Base-by-base conservation (phyloP, 1,140 invertebrate species). In the Macrobrachium nipponense region DNA sequence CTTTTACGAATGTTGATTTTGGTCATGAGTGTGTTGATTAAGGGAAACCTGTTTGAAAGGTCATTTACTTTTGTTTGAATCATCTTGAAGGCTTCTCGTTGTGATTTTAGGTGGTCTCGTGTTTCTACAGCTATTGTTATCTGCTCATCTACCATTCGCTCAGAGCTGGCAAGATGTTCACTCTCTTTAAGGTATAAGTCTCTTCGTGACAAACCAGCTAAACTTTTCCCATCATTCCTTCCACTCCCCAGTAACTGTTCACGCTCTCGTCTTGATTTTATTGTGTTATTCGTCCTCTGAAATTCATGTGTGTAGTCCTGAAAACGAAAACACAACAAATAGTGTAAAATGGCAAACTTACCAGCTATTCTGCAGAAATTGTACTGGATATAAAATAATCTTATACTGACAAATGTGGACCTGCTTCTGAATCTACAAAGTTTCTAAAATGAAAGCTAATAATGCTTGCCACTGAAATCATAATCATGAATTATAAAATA, bases 111-210 rank as follows among this genome's bases (percentile, higher is more conserved):
- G 91, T 98, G 96, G 88, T 99, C 98, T 90, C 97, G 94, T 0
- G 98, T 98, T 90, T 98, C 97, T 91, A 99, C 95, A 23, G 98
- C 98, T 91, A 99, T 98, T 90, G 95, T 96, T 89, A 99, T 99
- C 93, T 99, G 98, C 90, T 99, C 97, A 91, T 98, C 98, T 51
- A 99, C 94, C 90, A 99, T 91, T 87, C 95, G 94, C 90, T 98
- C 96, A 6, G 98, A 98, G 92, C 97, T 98, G 91, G 75, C 36
- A 12, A 98, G 93, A 92, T 98, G 97, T 89, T 96, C 95, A 91
- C 95, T 95, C 92, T 99, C 98, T 92, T 99, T 99, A 68, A 89
- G 61, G 76, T 87, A 88, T 12, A 88, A 76, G 70, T 88, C 87
- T 1, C 88, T 64, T 20, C 87, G 82, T 15, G 88, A 88, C 20